Evolutionary conservation across 2,888 invertebrate species (phyloP), one percentile per base, ranked within the genome.

Genomic region (Drosophila robusta): DNA sequence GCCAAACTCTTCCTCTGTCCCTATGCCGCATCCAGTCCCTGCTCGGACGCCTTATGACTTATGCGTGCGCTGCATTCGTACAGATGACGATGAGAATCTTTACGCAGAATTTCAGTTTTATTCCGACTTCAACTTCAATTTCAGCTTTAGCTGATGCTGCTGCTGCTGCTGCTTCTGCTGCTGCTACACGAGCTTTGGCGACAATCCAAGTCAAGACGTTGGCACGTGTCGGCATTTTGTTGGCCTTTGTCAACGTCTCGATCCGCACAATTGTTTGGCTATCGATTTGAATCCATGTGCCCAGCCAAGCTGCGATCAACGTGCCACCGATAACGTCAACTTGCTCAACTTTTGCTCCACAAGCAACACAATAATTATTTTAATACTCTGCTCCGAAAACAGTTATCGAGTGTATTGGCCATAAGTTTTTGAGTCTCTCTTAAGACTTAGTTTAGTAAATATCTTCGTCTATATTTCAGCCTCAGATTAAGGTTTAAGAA

Each of bases 11-110:
- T n/a, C 7, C 34, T 11, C 29, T 3, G 11, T 11, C 29, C 29
- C 22, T 24, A 9, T 45, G 2, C 54, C 36, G 16, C 14, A 18
- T 8, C 34, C 39, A n/a, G 1, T 39, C 32, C 51, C 49, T n/a
- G 32, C 45, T 24, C 22, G 26, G 36, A 39, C 42, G 52, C 60
- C 86, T 78, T 82, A 80, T 82, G 82, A 85, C 82, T 80, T 82
- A 82, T 82, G 86, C 80, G 80, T 81, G 80, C 79, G 79, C 56
- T 82, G 85, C 82, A 82, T 77, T 78, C 67, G 62, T 65, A 65
- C 65, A 57, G 71, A 65, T 75, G 62, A 63, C 66, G 82, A 83
- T 83, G 76, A 42, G 66, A 78, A 84, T 84, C 83, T 84, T 74
- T 84, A 84, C 83, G 74, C 80, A 80, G 83, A 83, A 82, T 70